Base-by-base conservation (phyloP, 2,888 invertebrate species). In the Ormia ochracea region DNA sequence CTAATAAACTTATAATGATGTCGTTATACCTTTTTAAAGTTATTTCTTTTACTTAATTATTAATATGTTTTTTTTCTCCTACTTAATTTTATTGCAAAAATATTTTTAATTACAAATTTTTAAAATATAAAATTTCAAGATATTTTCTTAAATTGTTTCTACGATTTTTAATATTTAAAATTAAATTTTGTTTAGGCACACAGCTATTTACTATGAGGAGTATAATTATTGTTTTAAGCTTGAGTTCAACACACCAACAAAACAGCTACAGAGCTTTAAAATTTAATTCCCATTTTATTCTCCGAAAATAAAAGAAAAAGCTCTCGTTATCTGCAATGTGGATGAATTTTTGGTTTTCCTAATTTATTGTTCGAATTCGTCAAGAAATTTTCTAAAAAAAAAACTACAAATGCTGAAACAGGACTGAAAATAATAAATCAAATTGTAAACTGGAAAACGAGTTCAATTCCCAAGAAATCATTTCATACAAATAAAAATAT, bases 201-300 rank as follows among this genome's bases (percentile, higher is more conserved):
- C 76, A 80, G 76, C 79, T 80, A 80, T 61, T 61, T 80, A 76
- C 66, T 61, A 61, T 72, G 75, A 74, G 74, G 73, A 74, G 61
- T 79, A 56, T 52, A 17, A 70, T 79, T 79, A 72, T 80, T 80
- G 70, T 80, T 74, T 56, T 68, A 80, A 80, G 79, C 79, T 56
- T 63, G n/a, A 59, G 4, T 54, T 72, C n/a, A n/a, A 33, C 26
- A n/a, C n/a, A n/a, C n/a, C n/a, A 65, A 21, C 33, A 50, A 12
- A 59, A 2, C 14, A 31, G 21, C 33, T 48, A 1, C 7, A 10
- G 19, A 45, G 19, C 31, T 19, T 43, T 43, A 36, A 21, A n/a
- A 19, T 14, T 26, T 14, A 14, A 7, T 17, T 17, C 12, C 14
- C 6, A 41, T 6, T 41, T 41, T n/a, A 26, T 5, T 48, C 7